Base-by-base conservation (phyloP, 2,888 invertebrate genomes). In the Listrodromus nycthemerus region DNA sequence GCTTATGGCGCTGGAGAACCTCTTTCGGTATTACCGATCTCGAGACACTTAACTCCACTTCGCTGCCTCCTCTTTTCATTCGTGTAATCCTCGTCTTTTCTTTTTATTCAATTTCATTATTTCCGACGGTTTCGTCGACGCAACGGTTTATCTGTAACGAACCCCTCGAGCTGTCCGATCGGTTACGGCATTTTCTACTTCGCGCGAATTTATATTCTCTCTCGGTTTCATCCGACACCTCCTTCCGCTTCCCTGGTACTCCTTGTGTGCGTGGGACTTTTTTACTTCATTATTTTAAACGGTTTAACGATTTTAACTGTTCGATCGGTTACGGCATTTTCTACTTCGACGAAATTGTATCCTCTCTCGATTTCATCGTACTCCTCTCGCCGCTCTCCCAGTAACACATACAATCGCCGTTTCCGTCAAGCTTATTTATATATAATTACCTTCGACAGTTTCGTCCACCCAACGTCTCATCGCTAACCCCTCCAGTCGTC, bases 1-100 rank as follows among this genome's bases (percentile, higher is more conserved):
- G 85, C 86, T 87, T 85, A 88, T 86, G 86, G 86, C 78, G 41
- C 41, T 13, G 41, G 77, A 79, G 70, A 81, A 45, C 84, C 86
- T 80, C 87, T 84, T 87, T 87, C 82, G 84, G 85, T 77, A 84
- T 86, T 84, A 78, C 75, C 55, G 58, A 75, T 69, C 37, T 30
- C 75, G 41, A 80, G 76, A 71, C 65, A 58, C 52, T 45, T 69
- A 41, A 41, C 41, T 52, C 50, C 30, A 67, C 74, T 50, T 83
- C 67, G 58, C 52, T 79, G 10, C 41, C 41, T 13, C 13, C 41
- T 41, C 41, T 41, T 41, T 41, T 41, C 13, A 41, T 41, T 41
- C 13, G 16, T 41, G 41, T 16, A 16, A 41, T 41, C 41, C 76
- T 16, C n/a, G 55, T 24, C 8, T 41, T 41, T 16, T 30, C n/a